Evolutionary conservation across 1,140 invertebrate species (phyloP).

Genomic region (Cydia fagiglandana): DNA sequence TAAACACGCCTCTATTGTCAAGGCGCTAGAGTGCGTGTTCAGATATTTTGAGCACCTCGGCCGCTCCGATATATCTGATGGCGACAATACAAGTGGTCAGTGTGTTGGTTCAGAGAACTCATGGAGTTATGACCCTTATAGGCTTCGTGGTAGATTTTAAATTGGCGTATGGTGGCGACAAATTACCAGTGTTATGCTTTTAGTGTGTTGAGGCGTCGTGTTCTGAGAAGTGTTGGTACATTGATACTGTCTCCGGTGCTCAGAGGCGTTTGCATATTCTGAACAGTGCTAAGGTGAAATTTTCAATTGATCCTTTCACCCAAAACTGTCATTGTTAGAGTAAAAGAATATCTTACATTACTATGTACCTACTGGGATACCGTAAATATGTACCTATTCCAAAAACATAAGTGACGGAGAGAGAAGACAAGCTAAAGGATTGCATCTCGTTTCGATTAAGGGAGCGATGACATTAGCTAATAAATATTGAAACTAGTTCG

Average conservation of each 20-base stretch:
- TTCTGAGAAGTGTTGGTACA: conserved; percentile 52
- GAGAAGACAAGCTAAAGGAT: too few relatives aligned
- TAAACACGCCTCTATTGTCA: too few relatives aligned
- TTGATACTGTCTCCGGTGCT: conserved; percentile 44
- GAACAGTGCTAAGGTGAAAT: conserved; percentile 51
- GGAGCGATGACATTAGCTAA: too few relatives aligned
- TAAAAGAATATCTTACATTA: not conserved
- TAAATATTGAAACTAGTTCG: too few relatives aligned
- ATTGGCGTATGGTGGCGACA: not conserved
- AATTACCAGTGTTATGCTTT: conserved; percentile 34
- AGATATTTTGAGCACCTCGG: too few relatives aligned
- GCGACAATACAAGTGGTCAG: not conserved
- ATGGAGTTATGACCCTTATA: not conserved
- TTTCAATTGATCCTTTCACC: conserved; percentile 44
- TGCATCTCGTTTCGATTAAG: too few relatives aligned
- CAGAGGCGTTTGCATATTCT: conserved; percentile 48
- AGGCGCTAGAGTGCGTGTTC: too few relatives aligned
- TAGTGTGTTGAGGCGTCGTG: conserved; percentile 55
- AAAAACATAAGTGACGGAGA: not conserved
- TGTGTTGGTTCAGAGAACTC: not conserved
- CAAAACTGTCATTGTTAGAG: not conserved
- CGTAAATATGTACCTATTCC: not conserved
- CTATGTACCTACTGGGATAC: too few relatives aligned
- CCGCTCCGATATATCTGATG: too few relatives aligned
- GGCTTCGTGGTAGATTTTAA: not conserved